phyloP scores from a whole-genome alignment of 64 coral and sea anemone genomes.

The Orbicella faveolata region DNA sequence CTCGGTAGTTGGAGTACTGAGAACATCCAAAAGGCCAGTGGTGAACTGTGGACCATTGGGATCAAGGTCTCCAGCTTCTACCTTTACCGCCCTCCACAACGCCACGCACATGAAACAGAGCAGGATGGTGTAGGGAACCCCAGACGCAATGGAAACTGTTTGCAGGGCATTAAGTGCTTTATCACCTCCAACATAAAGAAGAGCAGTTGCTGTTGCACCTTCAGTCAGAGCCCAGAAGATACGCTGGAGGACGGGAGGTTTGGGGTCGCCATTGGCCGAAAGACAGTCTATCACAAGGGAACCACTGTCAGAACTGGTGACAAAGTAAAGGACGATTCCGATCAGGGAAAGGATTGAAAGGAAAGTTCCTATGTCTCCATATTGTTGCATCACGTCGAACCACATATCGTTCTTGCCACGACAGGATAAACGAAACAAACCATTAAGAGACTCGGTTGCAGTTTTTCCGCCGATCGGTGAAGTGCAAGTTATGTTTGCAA shows the following conservation, averaged over 20 bases:
- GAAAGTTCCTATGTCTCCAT: constrained; percentile 15
- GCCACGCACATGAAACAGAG: constrained; percentile 65
- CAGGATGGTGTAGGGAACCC: constrained; percentile 52
- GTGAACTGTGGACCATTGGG: constrained; percentile 39
- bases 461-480: neutral
- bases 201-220: constrained; percentile 56
- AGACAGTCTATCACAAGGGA: constrained; percentile 68
- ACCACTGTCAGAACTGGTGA: constrained; percentile 68
- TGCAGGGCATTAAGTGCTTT: constrained; percentile 52
- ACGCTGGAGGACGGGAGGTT: constrained; percentile 62
- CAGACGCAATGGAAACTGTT: constrained; percentile 59
- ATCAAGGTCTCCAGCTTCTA: constrained; percentile 72
- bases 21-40: constrained; percentile 23
- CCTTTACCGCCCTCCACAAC: constrained; percentile 56
- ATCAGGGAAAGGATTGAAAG: constrained; percentile 51
- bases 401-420: constrained; percentile 48
- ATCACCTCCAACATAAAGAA: constrained; percentile 37
- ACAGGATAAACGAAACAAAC: constrained; percentile 40
- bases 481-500: constrained; percentile 30
- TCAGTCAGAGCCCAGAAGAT: constrained; percentile 76
- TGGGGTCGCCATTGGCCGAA: constrained; percentile 60
- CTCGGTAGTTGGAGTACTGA: neutral
- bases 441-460: constrained; percentile 7
- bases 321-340: constrained; percentile 66
- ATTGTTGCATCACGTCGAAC: constrained; percentile 62